phyloP scores from a whole-genome alignment of 1,140 invertebrate genomes.

The Adoxophyes honmai region DNA sequence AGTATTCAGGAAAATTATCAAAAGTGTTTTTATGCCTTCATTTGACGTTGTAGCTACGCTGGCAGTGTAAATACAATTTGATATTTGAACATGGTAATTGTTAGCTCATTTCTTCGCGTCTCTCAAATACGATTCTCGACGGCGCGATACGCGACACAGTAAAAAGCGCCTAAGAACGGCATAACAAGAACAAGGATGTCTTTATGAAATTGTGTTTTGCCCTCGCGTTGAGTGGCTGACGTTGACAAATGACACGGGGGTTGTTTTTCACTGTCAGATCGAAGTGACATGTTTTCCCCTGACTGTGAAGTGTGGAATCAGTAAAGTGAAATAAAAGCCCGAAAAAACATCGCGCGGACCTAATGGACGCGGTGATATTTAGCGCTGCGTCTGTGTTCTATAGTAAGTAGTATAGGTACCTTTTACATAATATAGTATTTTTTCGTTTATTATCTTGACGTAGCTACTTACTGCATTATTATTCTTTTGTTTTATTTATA shows the following conservation, averaged over 20 bases:
- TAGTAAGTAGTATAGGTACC: no score
- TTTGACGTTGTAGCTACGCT: no score
- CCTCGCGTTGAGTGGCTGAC: constrained; percentile 56
- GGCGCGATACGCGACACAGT: constrained; percentile 29
- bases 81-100: constrained; percentile 15
- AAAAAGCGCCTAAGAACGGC: constrained; percentile 35
- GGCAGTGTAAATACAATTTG: constrained; percentile 1
- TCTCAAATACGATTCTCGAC: constrained; percentile 42
- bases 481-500: no score
- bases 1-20: background rate
- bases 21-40: background rate
- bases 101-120: constrained; percentile 20
- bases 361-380: constrained; percentile 18
- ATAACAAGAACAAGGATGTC: constrained; percentile 62
- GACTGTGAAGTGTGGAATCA: constrained; percentile 48
- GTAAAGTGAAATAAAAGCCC: constrained; percentile 46
- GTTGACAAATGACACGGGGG: constrained; percentile 64
- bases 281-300: constrained; percentile 61
- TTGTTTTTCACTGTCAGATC: constrained; percentile 68
- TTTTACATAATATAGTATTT: no score
- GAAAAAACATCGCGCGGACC: constrained; percentile 26
- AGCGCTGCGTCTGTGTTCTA: background rate
- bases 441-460: no score
- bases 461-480: no score
- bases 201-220: constrained; percentile 71